Percentiles rank a stretch among this genome's conserved stretches.
Evolutionary conservation across 2,797 vertebrate species (phyloP).

Genomic region (Paguma larvata): DNA sequence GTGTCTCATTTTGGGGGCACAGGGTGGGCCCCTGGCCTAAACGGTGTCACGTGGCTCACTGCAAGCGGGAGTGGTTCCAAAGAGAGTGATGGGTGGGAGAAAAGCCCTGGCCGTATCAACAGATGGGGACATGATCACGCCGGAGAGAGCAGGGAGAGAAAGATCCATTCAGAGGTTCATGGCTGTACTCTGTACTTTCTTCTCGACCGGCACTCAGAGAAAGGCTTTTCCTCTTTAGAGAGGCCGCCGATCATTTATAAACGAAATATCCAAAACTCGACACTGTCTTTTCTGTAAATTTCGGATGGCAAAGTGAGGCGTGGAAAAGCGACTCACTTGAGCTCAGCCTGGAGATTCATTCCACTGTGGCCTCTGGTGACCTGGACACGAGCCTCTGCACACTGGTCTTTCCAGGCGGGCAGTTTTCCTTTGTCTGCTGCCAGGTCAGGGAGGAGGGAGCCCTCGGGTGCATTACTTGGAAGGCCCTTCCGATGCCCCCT

Average conservation of each 20-base stretch:
- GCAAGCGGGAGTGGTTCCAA: not conserved
- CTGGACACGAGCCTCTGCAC: no score
- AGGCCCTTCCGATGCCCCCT: not conserved
- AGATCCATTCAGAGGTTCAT: no score
- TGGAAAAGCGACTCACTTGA: not conserved
- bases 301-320: not conserved
- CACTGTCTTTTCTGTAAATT: not conserved
- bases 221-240: no score
- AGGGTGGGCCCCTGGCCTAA: not conserved
- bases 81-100: not conserved
- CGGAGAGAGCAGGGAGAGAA: not conserved
- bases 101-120: not conserved
- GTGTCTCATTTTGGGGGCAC: no score
- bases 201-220: no score
- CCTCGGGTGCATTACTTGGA: not conserved
- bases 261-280: not conserved
- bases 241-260: not conserved
- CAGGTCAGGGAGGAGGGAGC: not conserved
- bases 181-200: no score
- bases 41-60: not conserved
- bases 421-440: not conserved
- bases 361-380: not conserved
- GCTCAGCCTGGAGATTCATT: no score
- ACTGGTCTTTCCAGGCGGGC: not conserved
- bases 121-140: not conserved